These are phyloP conservation scores for Hippoglossus hippoglossus DNA, from an alignment of 2,797 vertebrate genomes.

Conservation along the genomic window DNA sequence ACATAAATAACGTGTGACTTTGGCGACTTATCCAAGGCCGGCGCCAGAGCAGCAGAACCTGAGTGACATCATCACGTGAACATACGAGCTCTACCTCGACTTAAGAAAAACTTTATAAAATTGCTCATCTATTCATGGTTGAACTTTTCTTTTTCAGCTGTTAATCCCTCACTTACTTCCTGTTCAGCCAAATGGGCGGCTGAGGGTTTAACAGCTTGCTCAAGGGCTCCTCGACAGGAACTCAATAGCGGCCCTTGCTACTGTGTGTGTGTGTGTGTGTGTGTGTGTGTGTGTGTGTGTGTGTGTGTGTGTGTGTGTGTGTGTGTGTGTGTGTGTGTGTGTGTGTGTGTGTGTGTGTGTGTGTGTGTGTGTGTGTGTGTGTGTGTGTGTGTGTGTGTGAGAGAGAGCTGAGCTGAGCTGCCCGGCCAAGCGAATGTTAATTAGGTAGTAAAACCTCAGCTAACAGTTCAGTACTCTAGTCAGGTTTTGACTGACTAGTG, in stretches of 20 bases:
- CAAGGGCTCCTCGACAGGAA: conserved; percentile 32
- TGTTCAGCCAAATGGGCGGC: not conserved
- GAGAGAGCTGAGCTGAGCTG: too few relatives aligned
- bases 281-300: conserved; percentile 6
- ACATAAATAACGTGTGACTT: conserved; percentile 3
- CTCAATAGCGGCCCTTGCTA: not conserved
- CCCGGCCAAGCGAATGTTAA: conserved; percentile 60
- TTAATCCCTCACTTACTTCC: conserved; percentile 5
- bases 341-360: conserved; percentile 13
- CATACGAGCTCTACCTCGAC: too few relatives aligned
- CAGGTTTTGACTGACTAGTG: conserved; percentile 78
- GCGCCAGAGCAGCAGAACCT: conserved; percentile 2
- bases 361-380: conserved; percentile 16
- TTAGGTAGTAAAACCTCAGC: conserved; percentile 69
- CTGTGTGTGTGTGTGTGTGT: conserved; percentile 5
- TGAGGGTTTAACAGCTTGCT: conserved; percentile 33
- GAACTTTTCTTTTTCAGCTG: too few relatives aligned
- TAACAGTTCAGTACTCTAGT: conserved; percentile 71
- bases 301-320: conserved; percentile 1
- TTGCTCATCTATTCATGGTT: too few relatives aligned
- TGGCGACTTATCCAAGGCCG: conserved; percentile 20
- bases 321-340: conserved; percentile 23
- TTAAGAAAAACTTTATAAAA: too few relatives aligned
- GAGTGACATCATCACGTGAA: conserved; percentile 50
- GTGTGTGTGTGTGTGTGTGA: conserved; percentile 34